Evolutionary conservation across 2,888 invertebrate species (phyloP), one percentile per base, ranked within the genome.

Genomic region (Heliconius cydno): DNA sequence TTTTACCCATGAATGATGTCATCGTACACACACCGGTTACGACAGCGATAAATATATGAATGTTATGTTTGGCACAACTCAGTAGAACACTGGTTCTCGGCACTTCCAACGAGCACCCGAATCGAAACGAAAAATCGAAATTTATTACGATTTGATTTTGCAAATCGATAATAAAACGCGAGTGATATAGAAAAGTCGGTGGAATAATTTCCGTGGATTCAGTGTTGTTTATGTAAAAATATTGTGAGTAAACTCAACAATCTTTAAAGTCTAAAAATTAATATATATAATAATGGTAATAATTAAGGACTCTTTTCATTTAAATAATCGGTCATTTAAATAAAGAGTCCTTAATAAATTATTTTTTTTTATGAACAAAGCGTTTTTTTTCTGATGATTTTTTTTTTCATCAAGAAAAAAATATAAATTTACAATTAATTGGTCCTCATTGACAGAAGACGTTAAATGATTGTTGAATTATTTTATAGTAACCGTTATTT

Each of bases 1-100:
- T 87, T 89, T 90, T 89, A 86, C 87, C 86, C 86, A 88, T 86
- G 67, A 85, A 85, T 94, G 93, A 94, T 92, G 92, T 94, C 93
- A 94, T 87, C 83, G 74, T 84, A 83, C 81, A 85, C 84, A 83
- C 81, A 84, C 78, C 82, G 83, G 87, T 92, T 93, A 90, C 92
- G 90, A 90, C 90, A 93, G 85, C 83, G 86, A 81, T 92, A 92
- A 92, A 92, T 93, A 92, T 88, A 88, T 82, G 79, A 81, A 87
- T 85, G 85, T 86, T 87, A 88, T 86, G 89, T 86, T 92, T 92
- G 92, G 92, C 92, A 92, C 89, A 90, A 84, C 85, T 84, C 89
- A 89, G 88, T 90, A 86, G 90, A 88, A 87, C 90, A 88, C 85
- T 89, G 86, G 89, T 87, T 84, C 87, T 87, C 89, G 89, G 87